A percentile compares a stretch with the other conserved stretches of the same genome.
These are phyloP conservation scores for Thymallus thymallus DNA, from an alignment of 2,113 vertebrate species.

Conservation along the genomic window DNA sequence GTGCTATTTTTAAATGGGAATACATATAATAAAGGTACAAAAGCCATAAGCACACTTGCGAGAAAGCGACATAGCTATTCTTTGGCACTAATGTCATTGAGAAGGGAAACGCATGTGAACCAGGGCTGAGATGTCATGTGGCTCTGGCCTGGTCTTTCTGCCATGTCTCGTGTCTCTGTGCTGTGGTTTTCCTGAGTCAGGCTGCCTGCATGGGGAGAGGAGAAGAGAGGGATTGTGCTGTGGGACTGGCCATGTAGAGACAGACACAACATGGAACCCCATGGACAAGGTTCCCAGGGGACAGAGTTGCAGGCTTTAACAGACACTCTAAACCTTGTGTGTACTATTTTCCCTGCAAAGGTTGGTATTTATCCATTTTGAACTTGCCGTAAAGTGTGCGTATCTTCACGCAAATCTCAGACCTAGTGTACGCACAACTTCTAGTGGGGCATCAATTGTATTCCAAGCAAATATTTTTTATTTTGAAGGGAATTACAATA, in stretches of 20 bases:
- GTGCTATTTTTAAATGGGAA: conserved; percentile 28
- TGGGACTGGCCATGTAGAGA: too few relatives aligned
- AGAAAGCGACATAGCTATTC: conserved; percentile 1
- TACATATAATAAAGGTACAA: conserved; percentile 16
- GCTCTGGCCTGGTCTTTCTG: neutral
- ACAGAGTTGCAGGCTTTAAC: conserved; percentile 49
- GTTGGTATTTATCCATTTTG: too few relatives aligned
- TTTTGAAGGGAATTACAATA: too few relatives aligned
- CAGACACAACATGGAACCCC: conserved; percentile 5
- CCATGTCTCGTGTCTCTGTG: neutral
- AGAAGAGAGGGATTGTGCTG: neutral
- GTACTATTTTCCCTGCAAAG: too few relatives aligned
- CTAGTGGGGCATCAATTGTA: too few relatives aligned
- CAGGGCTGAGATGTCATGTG: neutral
- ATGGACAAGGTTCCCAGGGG: conserved; percentile 37
- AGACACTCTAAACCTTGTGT: conserved; percentile 32
- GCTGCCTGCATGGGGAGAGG: neutral
- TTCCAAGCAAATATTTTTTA: too few relatives aligned
- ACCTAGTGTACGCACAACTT: too few relatives aligned
- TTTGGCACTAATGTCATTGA: neutral
- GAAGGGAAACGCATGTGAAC: neutral
- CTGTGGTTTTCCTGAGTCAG: neutral
- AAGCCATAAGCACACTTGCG: conserved; percentile 1
- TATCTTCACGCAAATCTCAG: too few relatives aligned
- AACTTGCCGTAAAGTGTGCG: too few relatives aligned